Conservation (phyloP, 1,140 invertebrate genomes). For the Zophobas atratus region DNA sequence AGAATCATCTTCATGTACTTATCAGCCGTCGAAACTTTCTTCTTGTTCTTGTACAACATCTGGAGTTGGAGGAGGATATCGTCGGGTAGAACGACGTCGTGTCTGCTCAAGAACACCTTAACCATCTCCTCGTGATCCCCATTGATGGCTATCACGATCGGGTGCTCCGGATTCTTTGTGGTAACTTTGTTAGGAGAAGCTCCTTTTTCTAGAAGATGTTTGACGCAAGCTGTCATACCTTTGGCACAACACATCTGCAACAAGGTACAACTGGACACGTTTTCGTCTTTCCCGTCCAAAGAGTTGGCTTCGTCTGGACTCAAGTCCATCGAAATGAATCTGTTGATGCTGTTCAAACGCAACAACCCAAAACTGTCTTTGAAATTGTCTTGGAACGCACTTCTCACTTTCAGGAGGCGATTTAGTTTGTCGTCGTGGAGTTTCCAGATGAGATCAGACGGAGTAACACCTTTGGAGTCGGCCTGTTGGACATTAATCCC, state of each 20-base stretch:
- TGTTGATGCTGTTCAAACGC: neutral
- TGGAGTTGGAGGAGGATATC: neutral
- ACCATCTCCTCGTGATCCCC: neutral
- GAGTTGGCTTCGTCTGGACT: neutral
- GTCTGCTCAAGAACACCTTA: neutral
- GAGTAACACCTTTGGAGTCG: constrained; percentile 19
- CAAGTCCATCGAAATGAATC: constrained; percentile 2
- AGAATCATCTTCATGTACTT: neutral
- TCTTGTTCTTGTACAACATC: neutral
- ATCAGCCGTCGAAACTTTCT: neutral
- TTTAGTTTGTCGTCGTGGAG: neutral
- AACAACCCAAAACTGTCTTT: neutral
- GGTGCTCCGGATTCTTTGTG: neutral
- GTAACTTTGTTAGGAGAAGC: neutral
- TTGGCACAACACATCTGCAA: constrained; percentile 23
- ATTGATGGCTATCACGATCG: neutral
- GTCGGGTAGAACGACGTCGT: neutral
- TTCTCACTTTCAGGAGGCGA: neutral
- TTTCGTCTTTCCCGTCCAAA: neutral
- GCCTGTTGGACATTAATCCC: constrained; percentile 15
- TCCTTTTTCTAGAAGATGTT: constrained; percentile 11
- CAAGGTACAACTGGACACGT: constrained; percentile 16
- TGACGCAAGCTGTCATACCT: constrained; percentile 15
- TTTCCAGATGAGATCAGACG: constrained; percentile 6
- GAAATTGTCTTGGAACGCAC: neutral